Conservation (phyloP, 64 coral and sea anemone species). For the Montipora foliosa region DNA sequence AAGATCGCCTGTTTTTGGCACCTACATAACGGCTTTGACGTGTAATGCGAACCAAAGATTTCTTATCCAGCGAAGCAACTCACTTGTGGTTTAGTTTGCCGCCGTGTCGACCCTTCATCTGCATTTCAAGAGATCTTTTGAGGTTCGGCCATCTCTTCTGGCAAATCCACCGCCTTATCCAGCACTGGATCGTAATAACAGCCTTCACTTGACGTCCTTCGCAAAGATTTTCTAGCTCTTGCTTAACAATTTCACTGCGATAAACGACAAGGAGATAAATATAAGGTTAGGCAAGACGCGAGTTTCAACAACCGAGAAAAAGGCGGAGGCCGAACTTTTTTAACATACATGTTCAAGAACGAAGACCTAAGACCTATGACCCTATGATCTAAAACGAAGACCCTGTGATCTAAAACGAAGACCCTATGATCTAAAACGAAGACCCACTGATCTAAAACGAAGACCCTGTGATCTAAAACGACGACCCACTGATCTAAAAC, state of each 20-base stretch:
- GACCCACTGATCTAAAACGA: too few relatives aligned
- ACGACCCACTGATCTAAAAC: too few relatives aligned
- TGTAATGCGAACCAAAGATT: background rate
- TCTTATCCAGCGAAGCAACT: background rate
- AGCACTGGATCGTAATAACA: conserved; percentile 63
- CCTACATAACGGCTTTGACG: background rate
- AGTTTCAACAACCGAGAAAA: too few relatives aligned
- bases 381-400: too few relatives aligned
- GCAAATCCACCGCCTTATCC: conserved; percentile 69
- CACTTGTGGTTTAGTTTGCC: conserved; percentile 51
- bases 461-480: too few relatives aligned
- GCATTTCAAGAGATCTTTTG: conserved; percentile 69
- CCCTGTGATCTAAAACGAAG: too few relatives aligned
- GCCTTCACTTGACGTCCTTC: conserved; percentile 31
- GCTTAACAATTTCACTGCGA: conserved; percentile 74
- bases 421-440: too few relatives aligned
- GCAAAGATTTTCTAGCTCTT: conserved; percentile 62
- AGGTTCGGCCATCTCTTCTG: conserved; percentile 66
- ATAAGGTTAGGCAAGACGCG: too few relatives aligned
- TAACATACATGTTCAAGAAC: too few relatives aligned
- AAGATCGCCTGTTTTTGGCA: too few relatives aligned
- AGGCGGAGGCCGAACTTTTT: too few relatives aligned
- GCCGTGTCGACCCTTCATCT: conserved; percentile 38
- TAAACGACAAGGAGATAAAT: background rate
- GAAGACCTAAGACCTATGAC: too few relatives aligned